Evolutionary conservation across 2,797 vertebrate species (phyloP), one percentile per base, ranked within the genome.

Genomic region (Orientallactaga sibirica): DNA sequence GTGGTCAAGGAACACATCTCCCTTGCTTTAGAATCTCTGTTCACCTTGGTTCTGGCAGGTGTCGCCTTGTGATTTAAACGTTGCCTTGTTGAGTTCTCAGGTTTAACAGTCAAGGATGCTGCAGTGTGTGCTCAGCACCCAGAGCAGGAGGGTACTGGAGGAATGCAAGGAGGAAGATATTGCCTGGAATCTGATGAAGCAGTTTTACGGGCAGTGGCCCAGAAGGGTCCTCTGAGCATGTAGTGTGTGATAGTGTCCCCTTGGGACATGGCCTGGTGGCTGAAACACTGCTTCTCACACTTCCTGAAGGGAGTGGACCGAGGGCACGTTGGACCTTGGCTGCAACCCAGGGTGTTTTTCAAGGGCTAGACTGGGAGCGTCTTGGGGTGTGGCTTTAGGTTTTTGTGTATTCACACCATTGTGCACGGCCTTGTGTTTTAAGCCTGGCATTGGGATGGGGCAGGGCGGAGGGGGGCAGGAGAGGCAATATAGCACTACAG

Each of bases 221-320:
- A 41, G 64, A 33, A 77, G 7, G 55, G 52, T 20, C 41, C 52
- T 52, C 10, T 88, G 55, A 82, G 75, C 16, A 22, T 15, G 15
- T 20, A 9, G 27, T 1, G 0, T 19, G 27, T 22, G 58, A 27
- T 84, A 11, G 7, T 29, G 7, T 62, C 29, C 85, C 66, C 73
- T 12, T 29, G 76, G n/a, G 25, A 43, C 10, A 0, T 73, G 77
- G 76, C 76, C 77, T 41, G 19, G 20, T 85, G 43, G 27, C 83
- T 55, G 25, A 70, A 20, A 20, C 1, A 1, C 61, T 24, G n/a
- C 48, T 41, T n/a, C 1, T 73, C 8, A 5, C 25, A 68, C 52
- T 94, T 27, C 61, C 67, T 88, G 22, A 55, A 67, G 70, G 77
- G 91, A 95, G 58, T 48, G 66, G 73, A 14, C 62, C 86, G 52